These are phyloP conservation scores for Chalcosyrphus nemorum DNA, from an alignment of 2,888 invertebrate species.

Conservation along the genomic window DNA sequence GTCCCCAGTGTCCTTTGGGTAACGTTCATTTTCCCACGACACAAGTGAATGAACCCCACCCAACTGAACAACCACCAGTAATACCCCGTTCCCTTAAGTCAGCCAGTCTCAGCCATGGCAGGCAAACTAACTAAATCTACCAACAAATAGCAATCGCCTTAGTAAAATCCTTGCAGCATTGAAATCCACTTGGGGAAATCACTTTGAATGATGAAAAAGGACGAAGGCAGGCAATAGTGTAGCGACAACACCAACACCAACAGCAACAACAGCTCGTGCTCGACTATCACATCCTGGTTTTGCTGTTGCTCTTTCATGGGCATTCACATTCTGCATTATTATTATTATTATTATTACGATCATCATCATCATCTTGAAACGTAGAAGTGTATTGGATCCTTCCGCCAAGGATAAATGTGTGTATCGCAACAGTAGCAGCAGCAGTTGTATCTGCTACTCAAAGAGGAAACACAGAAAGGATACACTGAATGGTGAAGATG, in stretches of 20 bases:
- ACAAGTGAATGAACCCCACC: conserved; percentile 1
- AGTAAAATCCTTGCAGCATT: conserved; percentile 63
- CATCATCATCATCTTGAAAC: conserved; percentile 51
- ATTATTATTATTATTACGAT: conserved; percentile 49
- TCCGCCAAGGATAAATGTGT: conserved; percentile 16
- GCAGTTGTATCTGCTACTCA: not conserved
- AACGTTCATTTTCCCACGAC: conserved; percentile 32
- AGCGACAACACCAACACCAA: not conserved
- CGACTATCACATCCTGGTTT: not conserved
- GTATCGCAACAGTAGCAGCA: not conserved
- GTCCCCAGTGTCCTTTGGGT: conserved; percentile 22
- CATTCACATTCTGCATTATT: conserved; percentile 32
- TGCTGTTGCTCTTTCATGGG: conserved; percentile 7
- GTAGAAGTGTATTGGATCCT: conserved; percentile 48
- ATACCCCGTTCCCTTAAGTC: too few species aligned
- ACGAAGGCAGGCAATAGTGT: conserved; percentile 27
- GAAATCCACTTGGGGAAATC: conserved; percentile 67
- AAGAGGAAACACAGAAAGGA: not conserved
- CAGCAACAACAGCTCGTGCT: not conserved
- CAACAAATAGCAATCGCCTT: conserved; percentile 62
- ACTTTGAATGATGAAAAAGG: conserved; percentile 63
- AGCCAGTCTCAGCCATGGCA: not conserved
- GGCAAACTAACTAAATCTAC: conserved; percentile 32
- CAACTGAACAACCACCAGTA: conserved; percentile 1
- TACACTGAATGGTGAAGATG: conserved; percentile 16